Evolutionary conservation across 2,888 invertebrate genomes (phyloP), one percentile per base, ranked within the genome.

Genomic region (Chloromyia formosa): DNA sequence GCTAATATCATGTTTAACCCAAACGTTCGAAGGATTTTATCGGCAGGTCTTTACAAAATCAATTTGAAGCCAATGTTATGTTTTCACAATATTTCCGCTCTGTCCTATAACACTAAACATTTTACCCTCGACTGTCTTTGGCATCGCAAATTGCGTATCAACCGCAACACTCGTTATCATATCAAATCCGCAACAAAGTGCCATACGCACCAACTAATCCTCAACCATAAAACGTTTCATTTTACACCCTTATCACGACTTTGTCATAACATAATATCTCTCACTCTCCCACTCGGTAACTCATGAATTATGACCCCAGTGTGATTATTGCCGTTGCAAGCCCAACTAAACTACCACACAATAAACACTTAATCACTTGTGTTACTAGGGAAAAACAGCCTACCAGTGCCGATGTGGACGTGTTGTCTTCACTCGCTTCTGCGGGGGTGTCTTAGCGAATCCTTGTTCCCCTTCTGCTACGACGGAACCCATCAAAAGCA

Each of bases 301-400:
- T 56, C 16, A 16, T 20, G 22, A 56, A 56, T 56, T 56, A 56
- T 56, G 56, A 56, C 56, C 56, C 56, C 18, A 5, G 18, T 10
- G 5, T 56, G 16, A 18, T 56, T 56, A 56, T 20, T 56, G 56
- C 18, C 56, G 16, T 56, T 5, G 42, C 40, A 18, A 40, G 22
- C 62, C 62, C 27, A 35, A 35, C 27, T 35, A 64, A 64, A 64
- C n/a, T 16, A 40, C 16, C 35, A 35, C 27, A 64, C 62, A 40
- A 64, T 64, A 64, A 64, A 64, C 62, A 64, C 62, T 64, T 64
- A 64, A 64, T 40, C 62, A 40, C 20, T 40, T 12, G 14, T 35
- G 35, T 61, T 61, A 18, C 62, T 35, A 2, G 27, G 7, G 18
- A 64, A 64, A 64, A 64, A 18, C 40, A 23, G 5, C 20, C 35